Conservation (phyloP, 1,140 invertebrate genomes). For the Drosophila pectinifera region DNA sequence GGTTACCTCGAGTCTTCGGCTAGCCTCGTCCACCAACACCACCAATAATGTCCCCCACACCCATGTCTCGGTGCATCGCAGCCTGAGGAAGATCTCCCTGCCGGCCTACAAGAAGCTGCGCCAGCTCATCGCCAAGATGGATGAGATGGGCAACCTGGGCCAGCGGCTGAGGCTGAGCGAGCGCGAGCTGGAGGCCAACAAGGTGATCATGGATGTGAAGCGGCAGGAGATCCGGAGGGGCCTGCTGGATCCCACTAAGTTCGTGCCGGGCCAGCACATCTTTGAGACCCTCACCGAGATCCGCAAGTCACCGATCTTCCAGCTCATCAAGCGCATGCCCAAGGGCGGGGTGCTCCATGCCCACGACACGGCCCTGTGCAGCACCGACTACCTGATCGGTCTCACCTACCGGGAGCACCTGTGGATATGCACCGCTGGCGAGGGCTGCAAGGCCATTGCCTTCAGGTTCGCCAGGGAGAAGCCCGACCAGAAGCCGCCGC, state of each 20-base stretch:
- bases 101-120: conserved; percentile 40
- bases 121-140: conserved; percentile 20
- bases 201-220: conserved; percentile 49
- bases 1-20: neutral
- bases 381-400: conserved; percentile 86
- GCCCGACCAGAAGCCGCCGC: conserved; percentile 55
- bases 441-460: conserved; percentile 68
- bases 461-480: conserved; percentile 79
- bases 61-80: conserved; percentile 28
- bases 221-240: conserved; percentile 34
- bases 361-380: conserved; percentile 89
- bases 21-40: neutral
- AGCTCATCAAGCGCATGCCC: conserved; percentile 89
- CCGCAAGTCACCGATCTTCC: conserved; percentile 88
- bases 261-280: conserved; percentile 86
- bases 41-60: conserved; percentile 5
- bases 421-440: conserved; percentile 59
- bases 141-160: conserved; percentile 28
- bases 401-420: conserved; percentile 61
- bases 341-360: conserved; percentile 90
- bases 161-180: conserved; percentile 26
- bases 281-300: conserved; percentile 87
- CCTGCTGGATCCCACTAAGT: conserved; percentile 44
- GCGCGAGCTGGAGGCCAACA: conserved; percentile 51
- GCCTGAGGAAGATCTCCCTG: conserved; percentile 35